A percentile compares a stretch with the other conserved stretches of the same genome.
phyloP scores from a whole-genome alignment of 2,888 invertebrate species.

The Ctenicera cuprea region DNA sequence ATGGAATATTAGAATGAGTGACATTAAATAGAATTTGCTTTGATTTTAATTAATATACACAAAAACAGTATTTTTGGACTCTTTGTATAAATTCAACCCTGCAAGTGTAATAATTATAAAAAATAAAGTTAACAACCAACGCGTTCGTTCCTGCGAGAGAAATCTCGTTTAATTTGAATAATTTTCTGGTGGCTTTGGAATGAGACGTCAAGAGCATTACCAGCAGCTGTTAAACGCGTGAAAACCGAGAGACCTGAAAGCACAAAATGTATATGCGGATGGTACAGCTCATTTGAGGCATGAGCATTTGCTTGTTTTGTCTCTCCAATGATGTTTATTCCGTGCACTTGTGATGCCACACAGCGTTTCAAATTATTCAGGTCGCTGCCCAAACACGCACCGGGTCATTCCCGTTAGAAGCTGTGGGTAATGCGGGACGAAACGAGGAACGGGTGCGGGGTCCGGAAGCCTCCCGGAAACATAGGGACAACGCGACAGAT shows the following conservation, averaged over 20 bases:
- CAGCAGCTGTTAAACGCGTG: slow-evolving; percentile 44
- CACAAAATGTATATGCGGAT: slow-evolving; percentile 38
- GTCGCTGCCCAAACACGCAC: slow-evolving; percentile 59
- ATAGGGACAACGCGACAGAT: slow-evolving; percentile 43
- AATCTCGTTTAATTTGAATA: slow-evolving; percentile 43
- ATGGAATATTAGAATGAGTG: no score
- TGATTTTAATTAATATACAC: no score
- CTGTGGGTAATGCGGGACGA: slow-evolving; percentile 50
- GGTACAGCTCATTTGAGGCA: slow-evolving; percentile 48
- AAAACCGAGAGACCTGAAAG: slow-evolving; percentile 46
- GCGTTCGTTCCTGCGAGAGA: slow-evolving; percentile 17
- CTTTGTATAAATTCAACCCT: no score
- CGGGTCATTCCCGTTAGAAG: slow-evolving; percentile 54
- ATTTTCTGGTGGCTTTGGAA: slow-evolving; percentile 37
- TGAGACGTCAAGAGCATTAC: slow-evolving; percentile 47
- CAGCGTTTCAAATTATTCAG: slow-evolving; percentile 58
- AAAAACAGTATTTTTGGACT: no score
- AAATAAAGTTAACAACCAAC: slow-evolving; percentile 29
- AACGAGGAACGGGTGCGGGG: slow-evolving; percentile 32
- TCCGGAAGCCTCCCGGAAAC: slow-evolving; percentile 42
- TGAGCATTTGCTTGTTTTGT: slow-evolving; percentile 47
- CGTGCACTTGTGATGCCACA: slow-evolving; percentile 53
- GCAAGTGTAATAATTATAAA: slow-evolving; percentile 20
- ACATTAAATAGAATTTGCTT: no score
- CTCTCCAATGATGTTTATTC: slow-evolving; percentile 50